Evolutionary conservation across 92 coral and sea anemone species (phyloP).

Genomic region (Galaxea fascicularis): DNA sequence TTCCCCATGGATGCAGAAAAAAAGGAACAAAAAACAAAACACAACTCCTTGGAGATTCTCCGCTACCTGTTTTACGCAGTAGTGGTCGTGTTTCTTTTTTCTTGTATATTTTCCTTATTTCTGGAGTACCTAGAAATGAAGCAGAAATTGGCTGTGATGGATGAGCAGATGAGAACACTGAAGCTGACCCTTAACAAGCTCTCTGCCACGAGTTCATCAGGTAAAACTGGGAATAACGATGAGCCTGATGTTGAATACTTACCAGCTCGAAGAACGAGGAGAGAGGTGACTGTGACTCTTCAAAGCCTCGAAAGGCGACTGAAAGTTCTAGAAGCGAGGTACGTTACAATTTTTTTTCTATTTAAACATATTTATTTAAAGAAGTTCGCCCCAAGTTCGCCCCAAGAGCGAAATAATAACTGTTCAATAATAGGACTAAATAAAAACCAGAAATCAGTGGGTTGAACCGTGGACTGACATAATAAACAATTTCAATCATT

Average conservation of each 20-base stretch:
- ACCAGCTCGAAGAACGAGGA: neutral
- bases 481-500: too few relatives aligned
- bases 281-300: neutral
- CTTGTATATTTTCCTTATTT: neutral
- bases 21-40: neutral
- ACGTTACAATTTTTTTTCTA: neutral
- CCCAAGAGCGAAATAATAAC: too few relatives aligned
- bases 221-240: neutral
- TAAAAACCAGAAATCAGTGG: too few relatives aligned
- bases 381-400: too few relatives aligned
- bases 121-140: neutral
- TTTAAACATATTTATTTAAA: too few relatives aligned
- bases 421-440: too few relatives aligned
- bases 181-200: neutral
- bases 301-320: slow-evolving; percentile 7
- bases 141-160: neutral
- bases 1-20: neutral
- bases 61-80: neutral
- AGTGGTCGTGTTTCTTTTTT: neutral
- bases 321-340: slow-evolving; percentile 5
- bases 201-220: neutral
- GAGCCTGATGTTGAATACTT: neutral
- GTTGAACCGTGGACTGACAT: too few relatives aligned
- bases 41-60: neutral
- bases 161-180: neutral